Base-by-base conservation (phyloP, 2,797 vertebrate species). In the Philypnodon macrostomus region DNA sequence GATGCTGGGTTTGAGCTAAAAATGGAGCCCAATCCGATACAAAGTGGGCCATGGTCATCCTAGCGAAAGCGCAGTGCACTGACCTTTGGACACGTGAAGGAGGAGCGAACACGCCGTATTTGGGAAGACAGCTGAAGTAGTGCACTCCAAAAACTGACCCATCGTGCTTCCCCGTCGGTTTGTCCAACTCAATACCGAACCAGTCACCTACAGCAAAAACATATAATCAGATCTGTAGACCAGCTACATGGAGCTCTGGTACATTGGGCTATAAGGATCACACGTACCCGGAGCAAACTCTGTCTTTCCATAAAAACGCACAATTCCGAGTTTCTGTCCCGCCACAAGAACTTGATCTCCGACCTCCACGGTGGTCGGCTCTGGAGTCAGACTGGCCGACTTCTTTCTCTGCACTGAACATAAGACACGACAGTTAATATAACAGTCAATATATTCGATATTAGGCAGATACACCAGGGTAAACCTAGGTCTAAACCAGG, bases 321-420 rank as follows among this genome's bases (percentile, higher is more conserved):
- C 89, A 0, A 86, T 69, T 15, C 95, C 95, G 14, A 91, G 85
- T 59, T 96, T 95, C 87, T 95, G 94, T 33, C 93, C 93, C 0
- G 95, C 95, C 1, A 97, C 95, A 5, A 97, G 81, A 37, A 96
- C 95, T 31, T 93, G 92, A 61, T 96, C 94, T 17, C 95, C 95
- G 0, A 96, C 87, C 4, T 94, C 92, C 11, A 93, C 92, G 3
- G 92, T 93, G 19, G 90, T 51, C 0, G 91, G 93, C 9, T 96
- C 93, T 0, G 90, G 91, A 53, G 90, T 86, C 38, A 87, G 90
- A 1, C 88, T 75, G 0, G 92, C 90, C 0, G 87, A 33, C 2
- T 92, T 91, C 59, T 94, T 94, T 76, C 81, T 92, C 50, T 84
- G 79, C 48, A 72, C 90, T 90, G 68, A 15, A 6, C 11, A 41